Conservation (phyloP, 2,113 vertebrate genomes). For the Aspiorhynchus laticeps region DNA sequence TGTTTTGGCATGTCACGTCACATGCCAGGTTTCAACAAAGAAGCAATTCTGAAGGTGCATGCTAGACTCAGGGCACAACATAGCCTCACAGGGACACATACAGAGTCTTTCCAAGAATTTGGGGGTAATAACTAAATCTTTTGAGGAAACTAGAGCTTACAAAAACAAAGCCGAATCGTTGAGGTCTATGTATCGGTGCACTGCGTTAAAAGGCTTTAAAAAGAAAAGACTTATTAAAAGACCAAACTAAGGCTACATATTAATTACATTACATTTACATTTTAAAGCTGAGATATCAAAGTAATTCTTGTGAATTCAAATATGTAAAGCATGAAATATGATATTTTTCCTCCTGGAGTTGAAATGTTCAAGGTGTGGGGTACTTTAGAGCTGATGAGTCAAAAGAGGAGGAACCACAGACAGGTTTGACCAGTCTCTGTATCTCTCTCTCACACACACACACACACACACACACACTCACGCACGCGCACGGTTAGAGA, state of each 20-base stretch:
- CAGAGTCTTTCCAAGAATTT: conserved; percentile 58
- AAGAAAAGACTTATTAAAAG: neutral
- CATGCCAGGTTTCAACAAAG: conserved; percentile 56
- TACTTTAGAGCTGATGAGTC: conserved; percentile 6
- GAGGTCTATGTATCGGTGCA: neutral
- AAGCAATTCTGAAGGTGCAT: conserved; percentile 60
- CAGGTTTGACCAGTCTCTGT: conserved; percentile 30
- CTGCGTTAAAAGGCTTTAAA: neutral
- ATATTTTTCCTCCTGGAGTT: neutral
- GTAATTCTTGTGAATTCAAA: neutral
- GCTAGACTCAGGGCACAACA: conserved; percentile 57
- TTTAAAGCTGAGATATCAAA: neutral
- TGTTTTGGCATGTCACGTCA: conserved; percentile 58
- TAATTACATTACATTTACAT: neutral
- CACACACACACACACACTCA: neutral
- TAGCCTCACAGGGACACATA: conserved; percentile 27
- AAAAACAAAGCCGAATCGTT: conserved; percentile 39
- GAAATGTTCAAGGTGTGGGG: conserved; percentile 20
- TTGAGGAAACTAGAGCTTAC: conserved; percentile 26
- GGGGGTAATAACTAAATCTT: conserved; percentile 20
- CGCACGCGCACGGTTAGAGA: neutral
- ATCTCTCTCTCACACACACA: neutral
- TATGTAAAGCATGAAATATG: neutral
- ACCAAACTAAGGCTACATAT: neutral
- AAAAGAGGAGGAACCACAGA: neutral